Base-by-base conservation (phyloP, 2,113 vertebrate genomes). In the Istiophorus platypterus region DNA sequence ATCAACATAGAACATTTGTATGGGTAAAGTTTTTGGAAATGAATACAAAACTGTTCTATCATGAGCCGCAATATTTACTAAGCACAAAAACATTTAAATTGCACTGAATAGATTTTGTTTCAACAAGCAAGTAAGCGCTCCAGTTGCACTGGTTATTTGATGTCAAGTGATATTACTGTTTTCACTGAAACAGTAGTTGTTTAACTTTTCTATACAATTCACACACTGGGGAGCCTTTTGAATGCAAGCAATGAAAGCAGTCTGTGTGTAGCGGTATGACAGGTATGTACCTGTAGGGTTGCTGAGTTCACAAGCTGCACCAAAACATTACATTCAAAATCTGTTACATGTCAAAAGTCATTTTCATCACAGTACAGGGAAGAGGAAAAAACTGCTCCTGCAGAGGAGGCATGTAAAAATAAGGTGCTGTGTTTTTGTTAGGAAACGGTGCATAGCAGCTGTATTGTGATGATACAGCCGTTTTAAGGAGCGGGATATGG, bases 341-440 rank as follows among this genome's bases (percentile, higher is more conserved):
- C 62, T 76, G 85, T 72, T 80, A 17, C 47, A 83, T 89, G 86
- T 81, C 86, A 82, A 68, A 83, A 86, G 54, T 80, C 20, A 78
- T 87, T 88, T 84, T 57, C 29, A 68, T 86, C n/a, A 31, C 27
- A 41, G 18, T 64, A 39, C 65, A 58, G 34, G 41, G 52, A 76
- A 65, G 17, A 65, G 49, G 17, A 18, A 49, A 31, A 39, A 20
- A 42, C 29, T n/a, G 47, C 76, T 24, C 22, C n/a, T 42, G 61
- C 39, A 49, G 78, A 58, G 58, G 51, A 69, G 57, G 27, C 22
- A 51, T 56, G 72, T 69, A 62, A 87, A 74, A 52, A 64, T 31
- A 29, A 57, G 59, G 31, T 7, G 14, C 17, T 34, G 57, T 59
- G 34, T 65, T 72, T 77, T 57, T 75, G 61, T 41, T 37, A 56